Conservation (phyloP, 2,888 invertebrate species). For the Neoascia interrupta region DNA sequence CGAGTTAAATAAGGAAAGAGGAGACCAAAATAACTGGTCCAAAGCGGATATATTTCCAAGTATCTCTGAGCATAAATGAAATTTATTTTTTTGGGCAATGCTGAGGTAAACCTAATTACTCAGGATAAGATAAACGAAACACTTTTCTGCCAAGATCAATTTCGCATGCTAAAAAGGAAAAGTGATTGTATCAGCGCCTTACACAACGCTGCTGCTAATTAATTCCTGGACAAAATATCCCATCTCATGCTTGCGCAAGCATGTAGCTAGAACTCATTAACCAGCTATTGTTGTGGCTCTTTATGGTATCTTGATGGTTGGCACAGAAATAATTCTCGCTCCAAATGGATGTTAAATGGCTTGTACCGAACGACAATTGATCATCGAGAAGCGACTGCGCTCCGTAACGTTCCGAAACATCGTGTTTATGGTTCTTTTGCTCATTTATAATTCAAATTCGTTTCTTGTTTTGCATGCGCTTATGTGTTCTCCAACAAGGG, state of each 20-base stretch:
- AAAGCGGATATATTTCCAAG: constrained; percentile 23
- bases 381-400: constrained; percentile 47
- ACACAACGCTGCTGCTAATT: constrained; percentile 51
- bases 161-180: constrained; percentile 19
- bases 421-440: constrained; percentile 46
- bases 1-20: not conserved
- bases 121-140: constrained; percentile 23
- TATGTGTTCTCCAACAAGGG: too few species aligned
- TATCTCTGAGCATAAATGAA: not conserved
- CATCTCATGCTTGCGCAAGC: constrained; percentile 60
- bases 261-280: constrained; percentile 57
- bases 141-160: constrained; percentile 5
- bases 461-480: constrained; percentile 40
- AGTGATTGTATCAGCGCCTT: constrained; percentile 28
- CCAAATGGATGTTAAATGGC: constrained; percentile 30
- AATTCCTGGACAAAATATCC: constrained; percentile 42
- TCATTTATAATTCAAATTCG: constrained; percentile 62
- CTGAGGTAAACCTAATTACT: constrained; percentile 37
- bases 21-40: constrained; percentile 12
- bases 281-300: constrained; percentile 54
- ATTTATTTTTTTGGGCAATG: constrained; percentile 35
- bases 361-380: constrained; percentile 51
- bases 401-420: constrained; percentile 55
- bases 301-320: constrained; percentile 41
- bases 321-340: not conserved